phyloP scores from a whole-genome alignment of 2,888 invertebrate genomes.

The Cactoblastis cactorum region DNA sequence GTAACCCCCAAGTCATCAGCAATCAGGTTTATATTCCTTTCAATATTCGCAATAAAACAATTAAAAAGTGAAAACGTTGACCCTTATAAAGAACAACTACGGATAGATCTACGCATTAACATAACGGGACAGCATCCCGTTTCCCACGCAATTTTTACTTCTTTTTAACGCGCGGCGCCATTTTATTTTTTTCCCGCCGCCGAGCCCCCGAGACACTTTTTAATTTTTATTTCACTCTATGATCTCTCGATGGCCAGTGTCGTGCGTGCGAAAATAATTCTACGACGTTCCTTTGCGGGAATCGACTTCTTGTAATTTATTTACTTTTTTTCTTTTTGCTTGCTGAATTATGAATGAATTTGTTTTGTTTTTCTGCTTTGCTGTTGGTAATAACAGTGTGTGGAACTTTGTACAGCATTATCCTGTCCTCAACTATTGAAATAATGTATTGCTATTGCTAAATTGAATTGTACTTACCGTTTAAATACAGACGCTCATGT shows the following conservation, averaged over 20 bases:
- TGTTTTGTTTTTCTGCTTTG: background rate
- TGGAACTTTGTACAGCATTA: background rate
- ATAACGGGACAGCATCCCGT: conserved; percentile 46
- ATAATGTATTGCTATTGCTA: too few species aligned
- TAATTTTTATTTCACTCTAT: conserved; percentile 17
- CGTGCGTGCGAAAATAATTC: conserved; percentile 16
- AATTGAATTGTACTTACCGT: too few species aligned
- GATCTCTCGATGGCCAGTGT: conserved; percentile 16
- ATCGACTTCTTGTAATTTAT: conserved; percentile 6
- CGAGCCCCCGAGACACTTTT: conserved; percentile 18
- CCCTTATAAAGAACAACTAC: conserved; percentile 14
- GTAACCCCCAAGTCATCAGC: too few species aligned
- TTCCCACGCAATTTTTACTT: conserved; percentile 41
- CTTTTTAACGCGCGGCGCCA: conserved; percentile 22
- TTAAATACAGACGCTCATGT: too few species aligned
- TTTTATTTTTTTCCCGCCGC: conserved; percentile 21
- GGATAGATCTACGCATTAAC: conserved; percentile 23
- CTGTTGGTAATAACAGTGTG: background rate
- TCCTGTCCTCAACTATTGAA: background rate
- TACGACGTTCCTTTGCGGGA: conserved; percentile 15
- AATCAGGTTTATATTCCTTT: too few species aligned
- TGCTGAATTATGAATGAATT: conserved; percentile 4
- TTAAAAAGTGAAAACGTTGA: conserved; percentile 1
- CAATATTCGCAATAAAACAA: background rate
- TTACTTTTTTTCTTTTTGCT: background rate